These are phyloP conservation scores for Acanthosepion lycidas DNA, from an alignment of 2,888 invertebrate genomes.

Conservation along the genomic window DNA sequence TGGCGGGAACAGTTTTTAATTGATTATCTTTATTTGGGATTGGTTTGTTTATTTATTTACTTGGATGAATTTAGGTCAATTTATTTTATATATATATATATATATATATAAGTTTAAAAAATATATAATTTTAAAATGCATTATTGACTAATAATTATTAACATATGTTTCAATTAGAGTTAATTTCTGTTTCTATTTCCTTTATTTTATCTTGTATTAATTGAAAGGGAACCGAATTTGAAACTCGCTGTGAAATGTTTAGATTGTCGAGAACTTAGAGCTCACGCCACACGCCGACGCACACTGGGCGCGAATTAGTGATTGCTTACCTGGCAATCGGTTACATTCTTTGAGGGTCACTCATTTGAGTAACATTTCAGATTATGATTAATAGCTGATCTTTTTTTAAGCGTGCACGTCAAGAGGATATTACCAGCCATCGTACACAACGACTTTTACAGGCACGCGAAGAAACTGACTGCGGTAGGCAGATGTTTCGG, in stretches of 20 bases:
- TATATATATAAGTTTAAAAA: no score
- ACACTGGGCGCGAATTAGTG: background rate
- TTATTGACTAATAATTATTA: no score
- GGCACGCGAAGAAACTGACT: background rate
- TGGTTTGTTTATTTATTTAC: no score
- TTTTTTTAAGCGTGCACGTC: background rate
- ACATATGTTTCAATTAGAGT: no score
- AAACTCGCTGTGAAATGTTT: background rate
- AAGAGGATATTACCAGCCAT: background rate
- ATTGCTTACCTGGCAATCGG: background rate
- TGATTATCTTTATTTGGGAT: no score
- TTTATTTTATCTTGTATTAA: background rate
- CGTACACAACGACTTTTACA: background rate
- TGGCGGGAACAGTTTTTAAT: no score
- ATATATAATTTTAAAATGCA: no score
- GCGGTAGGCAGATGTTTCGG: background rate
- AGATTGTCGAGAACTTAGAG: background rate
- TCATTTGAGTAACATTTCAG: background rate
- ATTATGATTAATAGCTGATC: background rate
- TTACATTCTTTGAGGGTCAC: background rate
- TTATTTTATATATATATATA: no score
- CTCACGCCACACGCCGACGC: background rate
- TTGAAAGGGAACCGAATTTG: background rate
- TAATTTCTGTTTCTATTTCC: no score
- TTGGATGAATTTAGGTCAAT: no score